phyloP scores from a whole-genome alignment of 2,113 vertebrate genomes.

The Loxodonta africana region DNA sequence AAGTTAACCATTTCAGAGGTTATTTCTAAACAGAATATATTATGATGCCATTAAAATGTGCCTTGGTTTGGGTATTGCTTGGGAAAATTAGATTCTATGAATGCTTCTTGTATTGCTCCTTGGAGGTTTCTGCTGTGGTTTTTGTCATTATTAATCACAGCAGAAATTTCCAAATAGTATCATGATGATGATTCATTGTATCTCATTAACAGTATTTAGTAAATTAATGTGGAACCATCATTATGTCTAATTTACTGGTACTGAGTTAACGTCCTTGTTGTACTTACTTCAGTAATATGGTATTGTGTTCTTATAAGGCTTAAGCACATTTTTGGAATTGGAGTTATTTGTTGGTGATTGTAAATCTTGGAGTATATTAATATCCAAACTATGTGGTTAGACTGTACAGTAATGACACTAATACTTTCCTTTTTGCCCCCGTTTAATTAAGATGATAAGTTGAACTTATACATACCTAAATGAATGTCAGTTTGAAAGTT shows the following conservation, averaged over 20 bases:
- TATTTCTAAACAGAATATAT: slow-evolving; percentile 59
- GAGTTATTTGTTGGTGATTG: slow-evolving; percentile 36
- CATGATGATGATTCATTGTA: slow-evolving; percentile 3
- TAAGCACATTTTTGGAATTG: slow-evolving; percentile 21
- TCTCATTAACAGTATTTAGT: neutral
- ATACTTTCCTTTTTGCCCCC: slow-evolving; percentile 23
- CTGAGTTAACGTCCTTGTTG: slow-evolving; percentile 47
- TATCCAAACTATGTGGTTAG: slow-evolving; percentile 12
- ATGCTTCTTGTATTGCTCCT: slow-evolving; percentile 27
- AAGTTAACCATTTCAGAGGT: neutral
- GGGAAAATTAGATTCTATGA: neutral
- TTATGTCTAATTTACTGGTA: neutral
- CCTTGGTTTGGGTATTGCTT: neutral
- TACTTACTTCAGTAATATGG: slow-evolving; percentile 40
- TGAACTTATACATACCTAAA: slow-evolving; percentile 18
- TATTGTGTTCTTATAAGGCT: slow-evolving; percentile 19
- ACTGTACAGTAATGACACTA: neutral
- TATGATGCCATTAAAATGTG: neutral
- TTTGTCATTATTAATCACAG: slow-evolving; percentile 50
- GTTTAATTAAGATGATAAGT: slow-evolving; percentile 51
- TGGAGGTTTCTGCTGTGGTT: slow-evolving; percentile 39
- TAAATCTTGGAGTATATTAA: slow-evolving; percentile 46
- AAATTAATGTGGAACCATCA: neutral
- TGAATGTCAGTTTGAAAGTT: slow-evolving; percentile 41
- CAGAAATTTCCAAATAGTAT: slow-evolving; percentile 29